Conservation (phyloP, 2,888 invertebrate genomes). For the Lasioglossum lativentre region DNA sequence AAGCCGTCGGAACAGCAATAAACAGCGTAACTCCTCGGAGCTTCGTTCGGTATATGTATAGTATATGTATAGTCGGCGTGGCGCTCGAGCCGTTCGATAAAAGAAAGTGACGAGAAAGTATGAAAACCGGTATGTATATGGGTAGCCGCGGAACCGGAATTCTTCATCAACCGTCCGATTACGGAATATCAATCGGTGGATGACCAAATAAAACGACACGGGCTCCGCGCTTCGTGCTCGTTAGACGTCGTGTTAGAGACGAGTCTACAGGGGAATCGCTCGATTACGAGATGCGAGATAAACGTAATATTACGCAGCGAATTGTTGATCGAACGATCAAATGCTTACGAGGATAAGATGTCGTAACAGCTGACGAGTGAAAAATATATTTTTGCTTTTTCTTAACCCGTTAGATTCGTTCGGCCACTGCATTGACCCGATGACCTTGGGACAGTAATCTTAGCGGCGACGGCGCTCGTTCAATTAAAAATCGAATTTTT, state of each 20-base stretch:
- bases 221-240: not conserved
- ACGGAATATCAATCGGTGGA: conserved; percentile 56
- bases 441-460: too few species aligned
- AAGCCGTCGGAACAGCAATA: not conserved
- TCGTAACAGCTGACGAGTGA: not conserved
- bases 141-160: conserved; percentile 55
- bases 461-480: too few species aligned
- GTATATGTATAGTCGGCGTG: not conserved
- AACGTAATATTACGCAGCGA: not conserved
- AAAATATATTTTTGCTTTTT: not conserved
- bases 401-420: not conserved
- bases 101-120: conserved; percentile 65
- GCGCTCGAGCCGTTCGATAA: conserved; percentile 29
- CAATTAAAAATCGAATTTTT: too few species aligned
- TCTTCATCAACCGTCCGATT: conserved; percentile 45
- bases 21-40: not conserved
- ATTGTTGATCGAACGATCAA: not conserved
- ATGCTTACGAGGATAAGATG: not conserved
- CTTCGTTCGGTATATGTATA: too few species aligned
- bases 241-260: not conserved
- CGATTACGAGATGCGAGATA: not conserved
- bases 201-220: conserved; percentile 44
- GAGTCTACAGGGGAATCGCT: not conserved
- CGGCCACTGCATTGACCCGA: too few species aligned
- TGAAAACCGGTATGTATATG: conserved; percentile 46